These are phyloP conservation scores for Urosaurus nigricauda DNA, from an alignment of 2,797 vertebrate species.

Conservation along the genomic window DNA sequence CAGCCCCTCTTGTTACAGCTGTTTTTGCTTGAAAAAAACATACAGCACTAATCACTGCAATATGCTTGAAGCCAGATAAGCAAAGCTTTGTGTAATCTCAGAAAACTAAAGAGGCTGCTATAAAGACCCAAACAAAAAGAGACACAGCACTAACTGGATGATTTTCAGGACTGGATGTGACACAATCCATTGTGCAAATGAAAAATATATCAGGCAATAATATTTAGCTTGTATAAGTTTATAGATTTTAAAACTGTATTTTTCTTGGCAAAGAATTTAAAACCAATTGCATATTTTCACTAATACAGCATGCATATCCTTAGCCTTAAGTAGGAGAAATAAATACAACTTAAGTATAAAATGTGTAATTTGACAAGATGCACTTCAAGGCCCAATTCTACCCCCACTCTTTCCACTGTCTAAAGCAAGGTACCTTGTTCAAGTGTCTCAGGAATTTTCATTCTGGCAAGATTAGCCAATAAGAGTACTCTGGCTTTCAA, in stretches of 20 bases:
- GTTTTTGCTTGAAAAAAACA: neutral
- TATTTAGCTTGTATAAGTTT: neutral
- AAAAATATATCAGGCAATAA: neutral
- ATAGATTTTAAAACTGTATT: neutral
- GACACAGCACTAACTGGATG: neutral
- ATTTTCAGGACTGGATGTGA: neutral
- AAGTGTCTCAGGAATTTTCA: constrained; percentile 94
- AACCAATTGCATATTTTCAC: neutral
- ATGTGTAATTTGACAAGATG: neutral
- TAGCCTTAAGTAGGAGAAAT: constrained; percentile 23
- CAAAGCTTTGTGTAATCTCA: neutral
- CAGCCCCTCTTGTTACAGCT: too few species aligned
- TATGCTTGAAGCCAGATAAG: neutral
- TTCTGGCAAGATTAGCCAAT: constrained; percentile 91
- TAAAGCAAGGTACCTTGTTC: constrained; percentile 89
- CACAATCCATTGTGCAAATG: neutral
- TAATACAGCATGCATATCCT: neutral
- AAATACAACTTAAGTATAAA: constrained; percentile 33
- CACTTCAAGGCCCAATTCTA: neutral
- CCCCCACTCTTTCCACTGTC: constrained; percentile 32
- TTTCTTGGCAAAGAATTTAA: neutral
- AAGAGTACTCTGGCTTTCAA: constrained; percentile 95
- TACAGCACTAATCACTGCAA: neutral
- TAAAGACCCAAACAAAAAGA: neutral
- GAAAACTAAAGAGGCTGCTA: neutral